Percentiles rank a stretch among this genome's conserved stretches.
Conservation (phyloP, 2,113 vertebrate species). For the Apeltes quadracus region DNA sequence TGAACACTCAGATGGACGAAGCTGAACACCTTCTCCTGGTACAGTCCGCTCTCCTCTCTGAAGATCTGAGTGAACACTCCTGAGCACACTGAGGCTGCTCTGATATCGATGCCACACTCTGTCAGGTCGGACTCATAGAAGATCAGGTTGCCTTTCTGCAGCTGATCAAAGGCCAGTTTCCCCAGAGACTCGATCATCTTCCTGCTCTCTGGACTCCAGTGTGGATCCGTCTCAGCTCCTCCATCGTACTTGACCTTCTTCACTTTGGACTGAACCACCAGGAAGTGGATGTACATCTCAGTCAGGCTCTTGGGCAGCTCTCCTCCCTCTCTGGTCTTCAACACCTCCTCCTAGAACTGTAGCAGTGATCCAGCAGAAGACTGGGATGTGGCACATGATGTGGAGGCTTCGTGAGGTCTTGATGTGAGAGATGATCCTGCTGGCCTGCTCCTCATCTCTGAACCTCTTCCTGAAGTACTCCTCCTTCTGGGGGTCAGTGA, state of each 20-base stretch:
- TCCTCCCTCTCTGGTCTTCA: not conserved
- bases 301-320: conserved; percentile 29
- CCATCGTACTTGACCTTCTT: conserved; percentile 1
- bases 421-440: conserved; percentile 7
- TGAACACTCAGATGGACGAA: too few species aligned
- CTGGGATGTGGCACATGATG: conserved; percentile 36
- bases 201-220: not conserved
- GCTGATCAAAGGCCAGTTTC: too few species aligned
- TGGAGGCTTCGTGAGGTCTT: not conserved
- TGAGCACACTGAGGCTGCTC: too few species aligned
- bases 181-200: not conserved
- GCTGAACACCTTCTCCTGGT: too few species aligned
- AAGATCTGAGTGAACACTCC: too few species aligned
- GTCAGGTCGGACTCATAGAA: too few species aligned
- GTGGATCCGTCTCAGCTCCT: not conserved
- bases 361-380: conserved; percentile 19
- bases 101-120: too few species aligned
- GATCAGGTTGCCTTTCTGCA: too few species aligned
- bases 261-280: conserved; percentile 15
- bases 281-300: conserved; percentile 23
- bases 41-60: too few species aligned
- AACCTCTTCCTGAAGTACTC: conserved; percentile 1
- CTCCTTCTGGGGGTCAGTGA: not conserved
- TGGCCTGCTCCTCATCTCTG: not conserved
- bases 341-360: conserved; percentile 11